Conservation (phyloP, 2,113 vertebrate genomes). For the Rhodinocichla rosea region DNA sequence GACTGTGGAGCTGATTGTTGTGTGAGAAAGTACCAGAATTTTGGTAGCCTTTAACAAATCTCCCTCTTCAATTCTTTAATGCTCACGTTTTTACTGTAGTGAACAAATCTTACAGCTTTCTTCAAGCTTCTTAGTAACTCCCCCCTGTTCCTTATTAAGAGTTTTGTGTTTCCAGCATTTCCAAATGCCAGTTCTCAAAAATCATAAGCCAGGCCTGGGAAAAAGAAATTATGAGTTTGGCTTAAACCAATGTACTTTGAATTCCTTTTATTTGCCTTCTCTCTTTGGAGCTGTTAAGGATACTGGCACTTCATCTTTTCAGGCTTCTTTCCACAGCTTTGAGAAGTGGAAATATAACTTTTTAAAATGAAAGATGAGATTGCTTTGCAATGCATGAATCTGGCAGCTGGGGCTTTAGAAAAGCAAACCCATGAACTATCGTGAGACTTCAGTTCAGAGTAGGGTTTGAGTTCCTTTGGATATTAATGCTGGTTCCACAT, state of each 20-base stretch:
- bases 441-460: neutral
- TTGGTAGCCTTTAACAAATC: neutral
- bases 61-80: neutral
- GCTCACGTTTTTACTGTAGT: neutral
- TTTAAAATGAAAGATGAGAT: slow-evolving; percentile 8
- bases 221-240: slow-evolving; percentile 26
- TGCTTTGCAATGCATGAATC: neutral
- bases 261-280: slow-evolving; percentile 46
- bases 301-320: slow-evolving; percentile 22
- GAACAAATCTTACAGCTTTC: neutral
- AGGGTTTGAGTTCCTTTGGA: neutral
- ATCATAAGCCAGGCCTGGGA: neutral
- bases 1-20: neutral
- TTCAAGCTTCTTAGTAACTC: neutral
- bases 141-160: slow-evolving; percentile 20
- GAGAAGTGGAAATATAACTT: slow-evolving; percentile 21
- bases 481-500: neutral
- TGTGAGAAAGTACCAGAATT: neutral
- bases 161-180: slow-evolving; percentile 5
- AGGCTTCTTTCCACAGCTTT: neutral
- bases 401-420: slow-evolving; percentile 3
- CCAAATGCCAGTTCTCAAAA: slow-evolving; percentile 1
- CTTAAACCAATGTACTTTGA: slow-evolving; percentile 1
- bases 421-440: neutral
- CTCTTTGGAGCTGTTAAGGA: slow-evolving; percentile 19